Evolutionary conservation across 2,888 invertebrate genomes (phyloP).

Genomic region (Fabriciana adippe): DNA sequence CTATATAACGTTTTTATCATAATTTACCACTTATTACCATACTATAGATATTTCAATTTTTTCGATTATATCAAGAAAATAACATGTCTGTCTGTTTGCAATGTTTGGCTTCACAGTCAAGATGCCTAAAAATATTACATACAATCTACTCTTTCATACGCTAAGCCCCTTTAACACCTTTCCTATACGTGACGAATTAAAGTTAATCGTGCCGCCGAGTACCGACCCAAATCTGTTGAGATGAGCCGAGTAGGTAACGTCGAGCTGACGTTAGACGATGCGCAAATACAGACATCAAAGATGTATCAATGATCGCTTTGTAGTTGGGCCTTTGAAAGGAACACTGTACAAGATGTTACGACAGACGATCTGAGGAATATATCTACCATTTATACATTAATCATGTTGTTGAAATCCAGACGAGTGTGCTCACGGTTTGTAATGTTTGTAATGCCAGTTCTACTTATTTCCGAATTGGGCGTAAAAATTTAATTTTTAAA

Average conservation of each 20-base stretch:
- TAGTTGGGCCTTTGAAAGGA: conserved; percentile 12
- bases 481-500: no score
- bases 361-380: conserved; percentile 9
- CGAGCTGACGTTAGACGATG: not conserved
- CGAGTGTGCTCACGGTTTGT: not conserved
- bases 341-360: conserved; percentile 5
- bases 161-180: not conserved
- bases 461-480: no score
- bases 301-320: conserved; percentile 17
- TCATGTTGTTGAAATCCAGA: not conserved
- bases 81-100: no score
- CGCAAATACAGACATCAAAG: conserved; percentile 17
- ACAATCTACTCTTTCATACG: not conserved
- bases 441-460: no score
- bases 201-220: not conserved
- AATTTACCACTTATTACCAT: no score
- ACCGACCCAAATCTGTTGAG: conserved; percentile 8
- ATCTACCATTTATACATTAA: not conserved
- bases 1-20: no score
- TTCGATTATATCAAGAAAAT: no score
- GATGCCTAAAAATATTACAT: not conserved
- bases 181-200: not conserved
- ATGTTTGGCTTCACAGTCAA: no score
- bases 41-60: no score
- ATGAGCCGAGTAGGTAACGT: not conserved